Evolutionary conservation across 1,140 invertebrate species (phyloP).

Genomic region (Drosophila repletoides): DNA sequence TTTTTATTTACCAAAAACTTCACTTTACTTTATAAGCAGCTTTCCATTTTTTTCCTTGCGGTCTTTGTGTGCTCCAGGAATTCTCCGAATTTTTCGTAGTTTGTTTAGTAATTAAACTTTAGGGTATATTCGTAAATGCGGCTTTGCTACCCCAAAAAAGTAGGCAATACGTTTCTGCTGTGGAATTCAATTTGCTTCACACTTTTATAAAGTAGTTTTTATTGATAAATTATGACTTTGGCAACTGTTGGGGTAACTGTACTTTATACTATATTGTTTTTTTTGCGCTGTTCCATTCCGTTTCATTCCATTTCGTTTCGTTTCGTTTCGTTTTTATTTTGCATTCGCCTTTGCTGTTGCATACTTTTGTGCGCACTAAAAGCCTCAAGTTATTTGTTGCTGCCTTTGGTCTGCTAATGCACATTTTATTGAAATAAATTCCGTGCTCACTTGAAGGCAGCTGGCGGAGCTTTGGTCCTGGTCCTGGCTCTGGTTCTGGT

Average conservation of each 20-base stretch:
- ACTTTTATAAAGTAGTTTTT: background rate
- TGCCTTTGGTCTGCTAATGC: conserved; percentile 62
- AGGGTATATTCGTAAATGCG: too few species aligned
- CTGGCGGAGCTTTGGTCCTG: conserved; percentile 17
- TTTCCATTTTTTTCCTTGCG: too few species aligned
- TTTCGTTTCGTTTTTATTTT: conserved; percentile 52
- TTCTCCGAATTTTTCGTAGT: too few species aligned
- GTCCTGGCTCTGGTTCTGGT: conserved; percentile 6
- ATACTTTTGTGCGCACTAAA: conserved; percentile 57
- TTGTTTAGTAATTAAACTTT: too few species aligned
- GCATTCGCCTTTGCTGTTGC: conserved; percentile 36
- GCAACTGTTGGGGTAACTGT: too few species aligned
- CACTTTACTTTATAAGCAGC: too few species aligned
- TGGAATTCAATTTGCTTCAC: too few species aligned
- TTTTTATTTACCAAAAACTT: too few species aligned
- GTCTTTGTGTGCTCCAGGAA: too few species aligned
- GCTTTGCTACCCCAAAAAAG: too few species aligned
- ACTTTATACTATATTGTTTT: background rate
- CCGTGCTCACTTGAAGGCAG: conserved; percentile 54
- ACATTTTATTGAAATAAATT: conserved; percentile 81
- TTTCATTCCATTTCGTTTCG: conserved; percentile 15
- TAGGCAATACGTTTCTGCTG: too few species aligned
- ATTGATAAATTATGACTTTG: background rate
- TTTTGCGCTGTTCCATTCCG: background rate
- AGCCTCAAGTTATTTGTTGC: conserved; percentile 78